Base-by-base conservation (phyloP, 92 coral and sea anemone species). In the Zoanthus gigantus region DNA sequence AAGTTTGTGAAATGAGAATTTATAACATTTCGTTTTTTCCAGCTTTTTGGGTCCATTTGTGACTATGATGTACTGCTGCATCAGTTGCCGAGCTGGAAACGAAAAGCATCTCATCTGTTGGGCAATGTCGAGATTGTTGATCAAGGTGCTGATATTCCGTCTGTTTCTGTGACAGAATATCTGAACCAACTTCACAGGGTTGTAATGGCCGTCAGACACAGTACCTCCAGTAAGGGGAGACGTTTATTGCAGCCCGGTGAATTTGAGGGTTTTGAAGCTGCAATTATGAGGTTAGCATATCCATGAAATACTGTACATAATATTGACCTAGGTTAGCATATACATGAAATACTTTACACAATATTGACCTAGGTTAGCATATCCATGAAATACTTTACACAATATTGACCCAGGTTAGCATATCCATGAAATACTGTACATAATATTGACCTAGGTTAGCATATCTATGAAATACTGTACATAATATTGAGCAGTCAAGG, bases 81-180 rank as follows among this genome's bases (percentile, higher is more conserved):
- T 83, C 95, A 94, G 60, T 92, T 94, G 0, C 94, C 98, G 0
- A 34, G 77, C 15, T 94, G 98, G 98, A 93, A 87, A 83, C 85
- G 87, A 74, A 82, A 89, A 44, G 73, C 94, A 15, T 94, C 98
- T 1, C 77, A 85, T 17, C 57, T 83, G 17, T 77, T 94, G 67
- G 98, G 95, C 13, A 92, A 89, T 69, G 72, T 94, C 15, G 29
- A 72, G 68, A 91, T 94, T 71, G 83, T 86, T 28, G 56, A 50
- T 50, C 76, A 86, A 71, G 93, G 89, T 60, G 71, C 77, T 32
- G 90, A 86, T 3, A 89, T 88, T 2, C 94, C 93, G 0, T 77
- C 96, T 2, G 90, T 89, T 30, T 90, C 93, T 8, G 98, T 94
- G n/a, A 84, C 90, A 0, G 98, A 93, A 84, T 94, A 94, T 73